Evolutionary conservation across 1,140 invertebrate genomes (phyloP).

Genomic region (Augochlora pura): DNA sequence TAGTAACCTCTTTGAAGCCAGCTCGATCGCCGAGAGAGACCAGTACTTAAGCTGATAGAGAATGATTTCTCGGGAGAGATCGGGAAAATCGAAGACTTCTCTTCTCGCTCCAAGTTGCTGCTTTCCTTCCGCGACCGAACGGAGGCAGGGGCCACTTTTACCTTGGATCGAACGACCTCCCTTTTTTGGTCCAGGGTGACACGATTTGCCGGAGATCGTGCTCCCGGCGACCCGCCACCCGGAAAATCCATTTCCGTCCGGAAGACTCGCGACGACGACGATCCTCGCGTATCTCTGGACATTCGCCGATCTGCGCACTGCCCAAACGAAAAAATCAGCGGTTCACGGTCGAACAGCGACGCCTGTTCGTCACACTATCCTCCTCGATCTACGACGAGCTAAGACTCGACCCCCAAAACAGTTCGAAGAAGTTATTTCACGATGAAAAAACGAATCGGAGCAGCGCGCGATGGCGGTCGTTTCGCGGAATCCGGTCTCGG

Average conservation of each 20-base stretch:
- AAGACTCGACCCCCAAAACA: neutral
- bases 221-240: neutral
- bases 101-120: neutral
- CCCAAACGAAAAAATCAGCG: neutral
- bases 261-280: neutral
- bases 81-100: slow-evolving; percentile 25
- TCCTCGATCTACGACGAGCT: neutral
- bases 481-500: slow-evolving; percentile 74
- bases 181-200: neutral
- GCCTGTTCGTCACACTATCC: too few species aligned
- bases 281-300: neutral
- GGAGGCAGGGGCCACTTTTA: slow-evolving; percentile 4
- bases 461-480: slow-evolving; percentile 35
- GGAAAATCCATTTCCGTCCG: neutral
- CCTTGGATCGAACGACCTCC: slow-evolving; percentile 9
- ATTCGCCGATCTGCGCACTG: neutral
- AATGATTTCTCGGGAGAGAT: slow-evolving; percentile 48
- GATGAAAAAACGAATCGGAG: slow-evolving; percentile 57
- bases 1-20: slow-evolving; percentile 44
- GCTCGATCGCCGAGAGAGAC: slow-evolving; percentile 8
- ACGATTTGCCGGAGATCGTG: neutral
- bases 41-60: slow-evolving; percentile 29
- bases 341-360: neutral
- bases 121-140: neutral
- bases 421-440: slow-evolving; percentile 23